phyloP scores from a whole-genome alignment of 2,113 vertebrate species.

The Columbina picui region DNA sequence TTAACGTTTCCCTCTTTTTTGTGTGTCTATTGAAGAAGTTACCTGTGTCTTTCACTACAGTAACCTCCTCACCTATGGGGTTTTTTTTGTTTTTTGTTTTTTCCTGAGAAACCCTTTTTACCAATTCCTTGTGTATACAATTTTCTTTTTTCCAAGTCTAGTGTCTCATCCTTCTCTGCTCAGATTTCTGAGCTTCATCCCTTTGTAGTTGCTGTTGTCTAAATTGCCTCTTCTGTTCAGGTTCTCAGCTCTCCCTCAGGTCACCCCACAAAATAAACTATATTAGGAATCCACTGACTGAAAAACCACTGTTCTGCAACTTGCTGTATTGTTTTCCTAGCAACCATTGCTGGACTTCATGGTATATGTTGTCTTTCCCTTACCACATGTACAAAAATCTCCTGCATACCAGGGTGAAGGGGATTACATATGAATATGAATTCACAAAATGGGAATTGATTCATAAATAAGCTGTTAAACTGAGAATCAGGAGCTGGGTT shows the following conservation, averaged over 20 bases:
- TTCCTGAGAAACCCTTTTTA: background rate
- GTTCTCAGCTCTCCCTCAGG: background rate
- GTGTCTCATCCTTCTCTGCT: background rate
- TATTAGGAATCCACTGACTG: accelerated
- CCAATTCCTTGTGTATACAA: background rate
- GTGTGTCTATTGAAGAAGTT: background rate
- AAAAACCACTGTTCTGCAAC: background rate
- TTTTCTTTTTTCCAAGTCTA: background rate
- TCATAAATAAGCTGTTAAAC: background rate
- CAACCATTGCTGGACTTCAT: background rate
- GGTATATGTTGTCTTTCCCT: background rate
- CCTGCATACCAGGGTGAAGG: background rate
- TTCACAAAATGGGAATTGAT: background rate
- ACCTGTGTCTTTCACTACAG: background rate
- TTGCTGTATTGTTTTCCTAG: background rate
- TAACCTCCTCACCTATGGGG: background rate
- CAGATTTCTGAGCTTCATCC: background rate
- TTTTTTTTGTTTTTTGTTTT: background rate
- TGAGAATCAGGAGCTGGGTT: background rate
- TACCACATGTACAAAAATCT: background rate
- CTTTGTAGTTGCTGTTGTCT: background rate
- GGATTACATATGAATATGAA: background rate
- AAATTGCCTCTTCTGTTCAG: background rate
- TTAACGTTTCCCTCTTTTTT: background rate
- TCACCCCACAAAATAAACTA: background rate